Percentiles rank a stretch among this genome's conserved stretches.
Conservation (phyloP, 2,797 vertebrate genomes). For the Microctenopoma steveboyesi region DNA sequence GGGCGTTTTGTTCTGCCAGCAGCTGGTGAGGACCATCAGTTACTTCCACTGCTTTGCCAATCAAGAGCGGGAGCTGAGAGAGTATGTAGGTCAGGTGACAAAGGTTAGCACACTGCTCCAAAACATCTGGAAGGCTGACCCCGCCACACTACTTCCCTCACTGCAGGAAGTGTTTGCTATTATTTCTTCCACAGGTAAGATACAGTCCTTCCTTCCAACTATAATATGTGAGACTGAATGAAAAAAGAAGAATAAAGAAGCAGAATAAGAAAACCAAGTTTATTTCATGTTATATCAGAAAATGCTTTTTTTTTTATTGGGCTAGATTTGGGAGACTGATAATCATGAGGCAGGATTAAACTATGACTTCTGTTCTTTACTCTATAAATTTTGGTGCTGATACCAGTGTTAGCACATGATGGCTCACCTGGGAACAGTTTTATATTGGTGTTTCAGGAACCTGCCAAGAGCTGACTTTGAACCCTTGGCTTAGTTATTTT, state of each 20-base stretch:
- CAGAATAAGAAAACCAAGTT: neutral
- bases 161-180: constrained; percentile 96
- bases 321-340: neutral
- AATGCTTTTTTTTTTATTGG: neutral
- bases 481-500: constrained; percentile 10
- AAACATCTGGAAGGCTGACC: constrained; percentile 95
- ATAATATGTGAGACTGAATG: neutral
- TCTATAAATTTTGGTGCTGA: constrained; percentile 12
- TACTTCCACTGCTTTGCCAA: constrained; percentile 91
- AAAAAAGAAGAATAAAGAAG: neutral
- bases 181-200: constrained; percentile 94
- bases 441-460: constrained; percentile 3
- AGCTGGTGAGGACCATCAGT: constrained; percentile 95
- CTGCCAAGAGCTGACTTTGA: constrained; percentile 35
- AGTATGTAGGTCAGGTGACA: constrained; percentile 94
- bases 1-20: constrained; percentile 92
- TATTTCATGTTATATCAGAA: neutral
- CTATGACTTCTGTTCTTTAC: constrained; percentile 1
- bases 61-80: constrained; percentile 90
- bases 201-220: neutral
- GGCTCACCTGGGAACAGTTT: constrained; percentile 7
- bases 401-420: neutral
- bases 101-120: constrained; percentile 93
- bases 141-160: constrained; percentile 91
- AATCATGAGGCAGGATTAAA: neutral